Conservation (phyloP, 2,113 vertebrate species). For the Muscicapa adusta region DNA sequence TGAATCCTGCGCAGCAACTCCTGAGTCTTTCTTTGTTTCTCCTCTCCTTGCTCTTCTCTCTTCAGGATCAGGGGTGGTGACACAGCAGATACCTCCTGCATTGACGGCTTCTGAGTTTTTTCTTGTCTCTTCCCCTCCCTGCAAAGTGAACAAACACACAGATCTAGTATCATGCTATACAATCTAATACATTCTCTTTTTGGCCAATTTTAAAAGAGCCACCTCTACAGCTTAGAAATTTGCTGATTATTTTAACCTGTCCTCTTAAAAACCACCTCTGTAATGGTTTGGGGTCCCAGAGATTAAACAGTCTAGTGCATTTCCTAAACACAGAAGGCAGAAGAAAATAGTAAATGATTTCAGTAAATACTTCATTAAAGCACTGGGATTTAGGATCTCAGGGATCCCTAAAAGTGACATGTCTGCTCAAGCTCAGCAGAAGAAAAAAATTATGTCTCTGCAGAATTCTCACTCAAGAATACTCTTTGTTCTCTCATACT, state of each 20-base stretch:
- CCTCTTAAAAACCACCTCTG: background rate
- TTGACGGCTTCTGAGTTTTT: conserved; percentile 8
- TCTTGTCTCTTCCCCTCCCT: conserved; percentile 75
- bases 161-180: background rate
- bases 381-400: background rate
- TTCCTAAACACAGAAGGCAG: background rate
- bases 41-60: conserved; percentile 57
- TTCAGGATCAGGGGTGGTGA: background rate
- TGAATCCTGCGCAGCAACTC: conserved; percentile 63
- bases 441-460: background rate
- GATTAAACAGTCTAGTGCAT: background rate
- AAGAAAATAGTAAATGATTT: background rate
- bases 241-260: background rate
- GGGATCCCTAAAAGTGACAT: background rate
- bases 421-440: background rate
- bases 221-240: background rate
- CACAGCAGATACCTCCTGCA: background rate
- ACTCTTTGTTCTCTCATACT: background rate
- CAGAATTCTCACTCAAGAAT: background rate
- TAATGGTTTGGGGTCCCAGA: background rate
- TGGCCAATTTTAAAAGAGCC: background rate
- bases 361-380: background rate
- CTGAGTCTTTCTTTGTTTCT: conserved; percentile 52
- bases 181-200: background rate
- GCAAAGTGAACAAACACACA: conserved; percentile 34